Percentiles rank a stretch among this genome's conserved stretches.
Evolutionary conservation across 2,888 invertebrate species (phyloP).

Genomic region (Cinara cedri): DNA sequence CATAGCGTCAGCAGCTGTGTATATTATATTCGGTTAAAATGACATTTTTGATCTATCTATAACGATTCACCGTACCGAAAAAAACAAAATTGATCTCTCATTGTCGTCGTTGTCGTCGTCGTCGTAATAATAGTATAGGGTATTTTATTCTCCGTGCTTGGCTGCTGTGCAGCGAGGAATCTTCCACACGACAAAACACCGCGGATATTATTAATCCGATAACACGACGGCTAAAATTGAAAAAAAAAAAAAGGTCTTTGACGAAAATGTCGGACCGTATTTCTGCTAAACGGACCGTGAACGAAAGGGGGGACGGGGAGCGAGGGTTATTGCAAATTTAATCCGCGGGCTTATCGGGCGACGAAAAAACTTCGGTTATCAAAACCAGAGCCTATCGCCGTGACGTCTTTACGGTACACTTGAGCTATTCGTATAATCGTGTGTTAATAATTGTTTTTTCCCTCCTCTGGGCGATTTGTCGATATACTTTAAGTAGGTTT

Average conservation of each 20-base stretch:
- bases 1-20: constrained; percentile 14
- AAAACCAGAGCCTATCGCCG: background rate
- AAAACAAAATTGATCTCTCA: constrained; percentile 12
- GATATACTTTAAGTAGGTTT: no score
- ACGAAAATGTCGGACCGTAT: constrained; percentile 33
- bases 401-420: constrained; percentile 28
- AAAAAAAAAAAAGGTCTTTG: constrained; percentile 42
- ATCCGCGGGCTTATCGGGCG: constrained; percentile 26
- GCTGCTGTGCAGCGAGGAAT: background rate
- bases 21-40: constrained; percentile 13
- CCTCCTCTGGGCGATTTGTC: no score
- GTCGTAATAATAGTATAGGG: background rate
- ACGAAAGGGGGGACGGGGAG: constrained; percentile 12
- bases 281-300: constrained; percentile 54
- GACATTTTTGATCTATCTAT: constrained; percentile 6
- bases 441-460: background rate
- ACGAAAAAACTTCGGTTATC: constrained; percentile 26
- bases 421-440: background rate
- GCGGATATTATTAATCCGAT: constrained; percentile 29
- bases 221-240: constrained; percentile 34
- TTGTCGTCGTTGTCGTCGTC: background rate
- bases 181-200: constrained; percentile 41
- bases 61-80: constrained; percentile 19
- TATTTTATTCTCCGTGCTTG: background rate
- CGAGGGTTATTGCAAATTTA: constrained; percentile 22